phyloP scores from a whole-genome alignment of 2,888 invertebrate genomes.

The Pseudanteris insignis region DNA sequence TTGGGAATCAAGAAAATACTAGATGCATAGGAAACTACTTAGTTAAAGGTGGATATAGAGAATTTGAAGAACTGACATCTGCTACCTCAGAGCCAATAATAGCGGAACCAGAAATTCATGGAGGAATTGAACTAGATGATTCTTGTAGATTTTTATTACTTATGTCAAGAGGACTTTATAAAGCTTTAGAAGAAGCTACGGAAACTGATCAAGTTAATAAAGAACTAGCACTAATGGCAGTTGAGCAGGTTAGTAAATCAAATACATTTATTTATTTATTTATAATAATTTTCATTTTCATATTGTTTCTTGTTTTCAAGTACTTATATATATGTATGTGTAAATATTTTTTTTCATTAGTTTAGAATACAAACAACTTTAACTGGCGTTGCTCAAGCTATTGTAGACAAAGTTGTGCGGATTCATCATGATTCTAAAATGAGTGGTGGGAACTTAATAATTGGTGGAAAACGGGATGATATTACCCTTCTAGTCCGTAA shows the following conservation, averaged over 20 bases:
- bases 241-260: slow-evolving; percentile 77
- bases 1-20: slow-evolving; percentile 84
- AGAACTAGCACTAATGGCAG: slow-evolving; percentile 80
- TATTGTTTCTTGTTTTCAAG: too few relatives aligned
- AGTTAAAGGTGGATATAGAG: slow-evolving; percentile 86
- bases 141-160: slow-evolving; percentile 84
- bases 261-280: too few relatives aligned
- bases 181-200: slow-evolving; percentile 82
- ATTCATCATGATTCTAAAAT: slow-evolving; percentile 83
- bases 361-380: slow-evolving; percentile 82
- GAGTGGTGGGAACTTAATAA: slow-evolving; percentile 65
- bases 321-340: too few relatives aligned
- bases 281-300: too few relatives aligned
- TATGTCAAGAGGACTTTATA: slow-evolving; percentile 87
- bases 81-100: slow-evolving; percentile 83
- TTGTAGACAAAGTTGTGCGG: slow-evolving; percentile 84
- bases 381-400: slow-evolving; percentile 84
- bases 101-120: slow-evolving; percentile 84
- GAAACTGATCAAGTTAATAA: slow-evolving; percentile 83
- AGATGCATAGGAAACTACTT: slow-evolving; percentile 73
- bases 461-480: slow-evolving; percentile 77
- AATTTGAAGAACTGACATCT: slow-evolving; percentile 75
- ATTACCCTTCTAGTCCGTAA: slow-evolving; percentile 87
- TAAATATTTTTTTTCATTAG: too few relatives aligned
- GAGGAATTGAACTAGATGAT: slow-evolving; percentile 80